phyloP scores from a whole-genome alignment of 2,888 invertebrate genomes.

The Philaethria dido region DNA sequence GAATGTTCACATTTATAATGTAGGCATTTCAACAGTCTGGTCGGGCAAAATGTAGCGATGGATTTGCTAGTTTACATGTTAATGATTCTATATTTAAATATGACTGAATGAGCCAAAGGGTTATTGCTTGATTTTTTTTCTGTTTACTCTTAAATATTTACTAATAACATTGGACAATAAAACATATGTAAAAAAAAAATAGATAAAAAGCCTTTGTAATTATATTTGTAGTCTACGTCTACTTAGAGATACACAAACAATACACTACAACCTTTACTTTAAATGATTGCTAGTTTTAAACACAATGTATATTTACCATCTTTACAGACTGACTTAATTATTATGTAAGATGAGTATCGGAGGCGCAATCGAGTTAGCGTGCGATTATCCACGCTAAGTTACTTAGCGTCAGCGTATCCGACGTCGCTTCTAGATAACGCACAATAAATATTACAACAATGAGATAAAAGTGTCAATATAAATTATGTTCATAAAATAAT shows the following conservation, averaged over 20 bases:
- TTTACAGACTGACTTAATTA: conserved; percentile 21
- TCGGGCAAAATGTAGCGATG: no score
- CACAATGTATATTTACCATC: background rate
- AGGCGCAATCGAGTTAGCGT: conserved; percentile 59
- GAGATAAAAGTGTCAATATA: conserved; percentile 47
- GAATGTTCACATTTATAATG: no score
- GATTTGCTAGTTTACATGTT: no score
- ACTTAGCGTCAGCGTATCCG: conserved; percentile 54
- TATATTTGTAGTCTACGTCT: no score
- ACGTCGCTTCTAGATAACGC: conserved; percentile 51
- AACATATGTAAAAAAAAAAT: no score
- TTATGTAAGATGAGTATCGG: conserved; percentile 49
- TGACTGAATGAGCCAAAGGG: no score
- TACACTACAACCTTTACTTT: background rate
- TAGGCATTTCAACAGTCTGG: no score
- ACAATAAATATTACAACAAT: conserved; percentile 44
- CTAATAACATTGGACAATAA: no score
- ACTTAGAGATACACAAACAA: background rate
- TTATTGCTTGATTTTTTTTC: no score
- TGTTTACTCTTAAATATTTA: no score
- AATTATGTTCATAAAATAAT: conserved; percentile 1
- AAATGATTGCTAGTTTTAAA: background rate
- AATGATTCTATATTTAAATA: no score
- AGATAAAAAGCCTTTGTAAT: no score
- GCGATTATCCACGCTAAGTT: conserved; percentile 75